Conservation (phyloP, 1,140 invertebrate genomes). For the Ptiloglossa arizonensis region DNA sequence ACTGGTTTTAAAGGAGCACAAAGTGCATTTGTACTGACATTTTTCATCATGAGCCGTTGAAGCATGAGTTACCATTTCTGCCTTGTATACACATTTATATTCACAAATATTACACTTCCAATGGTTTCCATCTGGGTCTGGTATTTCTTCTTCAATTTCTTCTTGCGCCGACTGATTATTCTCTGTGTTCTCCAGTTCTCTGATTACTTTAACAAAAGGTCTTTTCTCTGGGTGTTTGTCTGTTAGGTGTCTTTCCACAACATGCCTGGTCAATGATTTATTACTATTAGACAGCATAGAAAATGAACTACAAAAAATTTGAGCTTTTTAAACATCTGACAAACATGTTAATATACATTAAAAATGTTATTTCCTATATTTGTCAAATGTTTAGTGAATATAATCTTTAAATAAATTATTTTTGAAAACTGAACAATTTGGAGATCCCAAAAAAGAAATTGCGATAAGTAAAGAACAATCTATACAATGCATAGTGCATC, state of each 20-base stretch:
- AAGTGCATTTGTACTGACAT: conserved; percentile 86
- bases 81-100: conserved; percentile 83
- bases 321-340: conserved; percentile 50
- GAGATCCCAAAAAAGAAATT: too few species aligned
- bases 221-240: conserved; percentile 84
- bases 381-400: conserved; percentile 59
- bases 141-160: conserved; percentile 63
- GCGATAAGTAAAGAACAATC: too few species aligned
- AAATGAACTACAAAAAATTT: neutral
- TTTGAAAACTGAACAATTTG: too few species aligned
- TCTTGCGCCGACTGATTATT: conserved; percentile 58
- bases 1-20: conserved; percentile 84
- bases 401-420: neutral
- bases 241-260: conserved; percentile 85
- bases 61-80: conserved; percentile 84
- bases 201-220: conserved; percentile 82
- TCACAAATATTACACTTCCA: conserved; percentile 89
- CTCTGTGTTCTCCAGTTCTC: conserved; percentile 81
- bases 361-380: neutral
- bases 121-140: conserved; percentile 80
- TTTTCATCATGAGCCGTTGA: conserved; percentile 83
- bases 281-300: conserved; percentile 63
- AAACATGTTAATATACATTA: conserved; percentile 13
- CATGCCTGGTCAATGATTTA: conserved; percentile 74
- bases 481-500: too few species aligned